Evolutionary conservation across 1,140 invertebrate species (phyloP), one percentile per base, ranked within the genome.

Genomic region (Aphis gossypii): DNA sequence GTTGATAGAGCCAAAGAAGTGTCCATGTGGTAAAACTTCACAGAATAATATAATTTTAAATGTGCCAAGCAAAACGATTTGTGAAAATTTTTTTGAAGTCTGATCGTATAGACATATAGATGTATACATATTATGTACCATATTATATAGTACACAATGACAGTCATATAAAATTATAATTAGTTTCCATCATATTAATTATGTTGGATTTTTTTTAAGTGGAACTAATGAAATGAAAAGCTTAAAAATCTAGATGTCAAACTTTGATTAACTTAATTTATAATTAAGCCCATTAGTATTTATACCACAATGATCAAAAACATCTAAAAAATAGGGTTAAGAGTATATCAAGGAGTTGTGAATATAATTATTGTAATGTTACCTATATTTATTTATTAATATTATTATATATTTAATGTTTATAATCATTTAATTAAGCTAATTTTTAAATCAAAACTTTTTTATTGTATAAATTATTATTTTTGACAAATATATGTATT

Each of bases 1-100:
- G 51, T 94, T 4, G 94, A 93, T 89, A 91, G 90, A 91, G 82
- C 94, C 14, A 83, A 82, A 90, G 94, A 94, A 93, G 94, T 94
- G 21, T 88, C 92, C 87, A 94, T 94, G 94, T 94, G 94, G 94
- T 94, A 41, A 93, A 51, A 56, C 30, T 48, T 35, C 18, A 51
- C 14, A 51, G 54, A 84, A 41, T 30, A 60, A n/a, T 68, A 30
- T 90, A 90, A 68, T 18, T 48, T 46, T 44, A 76, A 84, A 86
- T 38, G 92, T 93, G 92, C 92, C 92, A 93, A 82, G 82, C 92
- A 93, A 93, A 93, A 84, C 48, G 82, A 93, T 93, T 93, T 93
- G 92, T 93, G 92, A 93, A 93, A 51, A 86, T 84, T 86, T 83
- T 51, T 84, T 83, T 84, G 46, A 93, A 93, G 92, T 93, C 92